Evolutionary conservation across 1,140 invertebrate species (phyloP).

Genomic region (Antheraea pernyi): DNA sequence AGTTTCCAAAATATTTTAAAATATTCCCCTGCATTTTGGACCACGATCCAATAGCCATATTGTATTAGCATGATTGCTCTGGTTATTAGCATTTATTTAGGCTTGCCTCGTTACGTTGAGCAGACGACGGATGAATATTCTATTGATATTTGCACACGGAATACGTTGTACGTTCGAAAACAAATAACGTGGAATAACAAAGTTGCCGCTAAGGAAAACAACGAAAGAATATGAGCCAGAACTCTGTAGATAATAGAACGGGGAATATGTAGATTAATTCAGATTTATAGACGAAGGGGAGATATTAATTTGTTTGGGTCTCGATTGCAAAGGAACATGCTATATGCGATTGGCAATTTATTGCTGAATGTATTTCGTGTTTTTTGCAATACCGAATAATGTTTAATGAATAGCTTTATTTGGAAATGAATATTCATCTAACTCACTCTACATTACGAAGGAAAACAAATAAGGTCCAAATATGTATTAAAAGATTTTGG

Average conservation of each 20-base stretch:
- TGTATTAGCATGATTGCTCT: conserved; percentile 65
- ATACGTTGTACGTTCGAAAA: conserved; percentile 25
- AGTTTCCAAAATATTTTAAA: no score
- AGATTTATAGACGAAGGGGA: conserved; percentile 6
- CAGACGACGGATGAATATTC: conserved; percentile 47
- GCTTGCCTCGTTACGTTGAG: conserved; percentile 46
- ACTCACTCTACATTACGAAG: no score
- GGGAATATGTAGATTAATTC: conserved; percentile 13
- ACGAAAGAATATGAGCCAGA: conserved; percentile 6
- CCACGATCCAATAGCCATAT: conserved; percentile 44
- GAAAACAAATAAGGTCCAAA: no score
- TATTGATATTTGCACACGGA: conserved; percentile 41
- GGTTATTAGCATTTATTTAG: conserved; percentile 69
- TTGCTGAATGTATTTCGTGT: neutral
- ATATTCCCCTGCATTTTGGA: conserved; percentile 19
- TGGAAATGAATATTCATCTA: no score
- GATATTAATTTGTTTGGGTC: neutral
- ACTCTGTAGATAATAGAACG: conserved; percentile 7
- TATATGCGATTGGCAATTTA: conserved; percentile 1
- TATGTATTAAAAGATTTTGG: no score
- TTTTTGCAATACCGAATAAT: neutral
- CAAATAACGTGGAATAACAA: conserved; percentile 8
- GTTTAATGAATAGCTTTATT: neutral
- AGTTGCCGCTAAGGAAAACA: conserved; percentile 12
- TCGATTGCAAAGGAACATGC: neutral